These are phyloP conservation scores for Hydrotaea diabolus DNA, from an alignment of 2,888 invertebrate genomes.

Conservation along the genomic window DNA sequence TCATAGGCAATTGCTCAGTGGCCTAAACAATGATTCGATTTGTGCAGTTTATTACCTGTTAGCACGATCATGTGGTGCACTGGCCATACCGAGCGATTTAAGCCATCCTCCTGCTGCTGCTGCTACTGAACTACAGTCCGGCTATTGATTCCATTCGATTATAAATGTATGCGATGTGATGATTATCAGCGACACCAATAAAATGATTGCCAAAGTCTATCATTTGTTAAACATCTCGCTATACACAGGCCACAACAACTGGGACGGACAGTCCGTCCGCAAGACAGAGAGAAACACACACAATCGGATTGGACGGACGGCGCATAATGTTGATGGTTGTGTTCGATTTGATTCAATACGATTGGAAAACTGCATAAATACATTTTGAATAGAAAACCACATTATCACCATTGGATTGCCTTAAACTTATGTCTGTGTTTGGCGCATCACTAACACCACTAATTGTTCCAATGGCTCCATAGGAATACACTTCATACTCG, in stretches of 20 bases:
- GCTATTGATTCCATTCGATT: neutral
- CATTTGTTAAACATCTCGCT: constrained; percentile 65
- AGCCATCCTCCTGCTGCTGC: neutral
- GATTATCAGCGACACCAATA: constrained; percentile 76
- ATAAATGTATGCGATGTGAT: constrained; percentile 67
- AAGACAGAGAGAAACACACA: neutral
- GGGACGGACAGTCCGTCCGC: constrained; percentile 64
- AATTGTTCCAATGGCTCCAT: constrained; percentile 48
- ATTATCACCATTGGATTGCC: constrained; percentile 18
- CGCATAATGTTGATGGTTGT: constrained; percentile 69
- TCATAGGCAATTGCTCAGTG: neutral
- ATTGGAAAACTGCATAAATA: constrained; percentile 46
- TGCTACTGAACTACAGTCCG: neutral
- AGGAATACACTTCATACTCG: neutral
- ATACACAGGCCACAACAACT: constrained; percentile 68
- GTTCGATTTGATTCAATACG: constrained; percentile 45
- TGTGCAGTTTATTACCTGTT: neutral
- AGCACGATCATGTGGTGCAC: neutral
- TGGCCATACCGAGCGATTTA: neutral
- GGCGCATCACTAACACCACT: constrained; percentile 14
- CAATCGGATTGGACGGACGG: neutral
- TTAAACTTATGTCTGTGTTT: constrained; percentile 14
- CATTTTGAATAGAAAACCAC: constrained; percentile 43
- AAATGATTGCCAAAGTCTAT: constrained; percentile 76
- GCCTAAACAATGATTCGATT: neutral